Percentiles rank a stretch among this genome's conserved stretches.
These are phyloP conservation scores for Epizoanthus scotinus DNA, from an alignment of 92 coral and sea anemone species.

Conservation along the genomic window DNA sequence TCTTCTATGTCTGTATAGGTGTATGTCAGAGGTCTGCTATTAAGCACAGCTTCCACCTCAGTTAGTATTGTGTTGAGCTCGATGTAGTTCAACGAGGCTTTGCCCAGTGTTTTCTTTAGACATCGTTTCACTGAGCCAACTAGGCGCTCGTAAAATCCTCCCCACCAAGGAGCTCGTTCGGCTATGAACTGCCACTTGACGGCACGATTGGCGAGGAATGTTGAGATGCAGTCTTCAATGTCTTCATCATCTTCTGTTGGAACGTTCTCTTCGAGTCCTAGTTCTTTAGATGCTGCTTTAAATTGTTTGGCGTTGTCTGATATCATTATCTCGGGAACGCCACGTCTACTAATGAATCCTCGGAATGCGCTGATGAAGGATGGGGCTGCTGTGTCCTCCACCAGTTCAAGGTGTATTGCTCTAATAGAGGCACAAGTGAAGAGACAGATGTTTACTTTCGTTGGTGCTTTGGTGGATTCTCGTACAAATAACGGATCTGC, in stretches of 20 bases:
- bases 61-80: constrained; percentile 26
- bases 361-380: constrained; percentile 55
- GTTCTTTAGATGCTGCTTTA: constrained; percentile 60
- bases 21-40: constrained; percentile 25
- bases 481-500: constrained; percentile 59
- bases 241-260: constrained; percentile 1
- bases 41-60: constrained; percentile 34
- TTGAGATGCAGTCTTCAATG: constrained; percentile 1
- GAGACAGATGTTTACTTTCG: constrained; percentile 48
- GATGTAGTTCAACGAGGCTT: constrained; percentile 30
- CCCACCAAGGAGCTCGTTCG: constrained; percentile 40
- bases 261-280: constrained; percentile 9
- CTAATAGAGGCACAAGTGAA: constrained; percentile 53
- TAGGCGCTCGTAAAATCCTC: no score
- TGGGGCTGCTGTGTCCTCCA: constrained; percentile 47
- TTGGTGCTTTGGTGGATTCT: constrained; percentile 22
- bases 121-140: constrained; percentile 40
- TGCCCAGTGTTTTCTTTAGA: constrained; percentile 40
- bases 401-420: constrained; percentile 59
- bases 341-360: constrained; percentile 54
- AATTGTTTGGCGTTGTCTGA: constrained; percentile 64
- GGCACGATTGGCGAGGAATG: constrained; percentile 20
- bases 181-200: no score
- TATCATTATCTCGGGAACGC: constrained; percentile 50
- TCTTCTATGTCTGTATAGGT: constrained; percentile 37